Evolutionary conservation across 2,797 vertebrate species (phyloP), one percentile per base, ranked within the genome.

Genomic region (Harpagifer antarcticus): DNA sequence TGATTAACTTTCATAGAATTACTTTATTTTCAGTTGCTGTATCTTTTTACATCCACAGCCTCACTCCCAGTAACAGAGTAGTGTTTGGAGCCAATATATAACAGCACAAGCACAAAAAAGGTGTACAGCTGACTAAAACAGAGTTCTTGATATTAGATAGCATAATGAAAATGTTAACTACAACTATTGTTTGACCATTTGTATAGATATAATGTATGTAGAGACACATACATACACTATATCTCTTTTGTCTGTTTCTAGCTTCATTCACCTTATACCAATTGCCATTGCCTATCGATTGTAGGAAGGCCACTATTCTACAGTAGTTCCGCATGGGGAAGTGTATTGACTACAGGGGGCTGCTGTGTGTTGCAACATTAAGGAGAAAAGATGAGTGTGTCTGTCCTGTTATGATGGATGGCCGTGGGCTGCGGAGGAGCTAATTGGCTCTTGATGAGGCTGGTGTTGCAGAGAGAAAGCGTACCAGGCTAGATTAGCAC

Each of bases 401-500:
- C 91, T 89, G 83, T 90, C 77, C 85, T 31, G 78, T 80, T 88
- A 92, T 94, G 93, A 94, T 94, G 91, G 90, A 94, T 94, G 89
- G 85, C 88, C 62, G 44, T 70, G 82, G 86, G 88, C 86, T 89
- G 81, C 68, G 20, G 79, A 88, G 84, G 83, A 90, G 85, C 88
- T 94, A 93, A 94, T 93, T 93, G 91, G 89, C 88, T 89, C 85
- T 89, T 93, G 93, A 94, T 93, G 92, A 93, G 90, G 88, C 86
- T 87, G 85, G 88, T 90, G 89, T 93, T 92, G 91, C 91, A 85
- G 83, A 84, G 89, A 89, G 82, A 88, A 91, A 88, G 82, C 77
- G 47, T 81, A 88, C 81, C 83, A 80, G 76, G 75, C 87, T 76
- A 89, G 81, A 93, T 93, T 93, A 90, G 85, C 79, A 88, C 88